phyloP scores from a whole-genome alignment of 2,113 vertebrate genomes.

The Papio anubis region DNA sequence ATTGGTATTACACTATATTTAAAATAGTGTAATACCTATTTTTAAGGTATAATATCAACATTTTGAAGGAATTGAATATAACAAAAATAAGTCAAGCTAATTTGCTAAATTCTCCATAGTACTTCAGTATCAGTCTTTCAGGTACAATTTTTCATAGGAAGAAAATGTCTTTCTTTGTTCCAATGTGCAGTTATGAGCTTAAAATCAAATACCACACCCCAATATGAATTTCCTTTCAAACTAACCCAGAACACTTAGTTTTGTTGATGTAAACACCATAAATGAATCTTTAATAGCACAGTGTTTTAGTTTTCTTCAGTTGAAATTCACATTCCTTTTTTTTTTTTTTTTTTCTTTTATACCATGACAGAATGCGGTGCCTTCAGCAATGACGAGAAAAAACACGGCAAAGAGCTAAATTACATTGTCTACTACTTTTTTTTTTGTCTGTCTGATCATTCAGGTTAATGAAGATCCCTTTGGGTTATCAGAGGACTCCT shows the following conservation, averaged over 20 bases:
- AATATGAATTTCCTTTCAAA: not conserved
- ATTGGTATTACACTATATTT: not conserved
- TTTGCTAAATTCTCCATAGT: constrained; percentile 33
- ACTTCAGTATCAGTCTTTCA: not conserved
- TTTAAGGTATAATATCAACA: not conserved
- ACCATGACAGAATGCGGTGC: not conserved
- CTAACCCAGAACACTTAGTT: not conserved
- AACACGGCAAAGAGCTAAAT: constrained; percentile 27
- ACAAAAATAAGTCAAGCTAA: not conserved
- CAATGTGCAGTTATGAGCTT: not conserved
- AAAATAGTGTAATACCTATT: not conserved
- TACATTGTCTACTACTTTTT: not conserved
- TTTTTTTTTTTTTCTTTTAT: not conserved
- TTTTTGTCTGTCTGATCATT: constrained; percentile 44
- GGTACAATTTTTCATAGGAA: not conserved
- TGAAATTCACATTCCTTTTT: constrained; percentile 65
- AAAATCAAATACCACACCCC: constrained; percentile 9
- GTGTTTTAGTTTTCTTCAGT: constrained; percentile 3
- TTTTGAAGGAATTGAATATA: not conserved
- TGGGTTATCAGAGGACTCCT: constrained; percentile 12
- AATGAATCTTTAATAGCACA: constrained; percentile 31
- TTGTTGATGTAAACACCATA: constrained; percentile 47
- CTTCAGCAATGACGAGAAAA: constrained; percentile 48
- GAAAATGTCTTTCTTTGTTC: not conserved
- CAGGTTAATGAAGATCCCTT: not conserved